phyloP scores from a whole-genome alignment of 2,888 invertebrate species.

The Scelioninae gen. 2 region DNA sequence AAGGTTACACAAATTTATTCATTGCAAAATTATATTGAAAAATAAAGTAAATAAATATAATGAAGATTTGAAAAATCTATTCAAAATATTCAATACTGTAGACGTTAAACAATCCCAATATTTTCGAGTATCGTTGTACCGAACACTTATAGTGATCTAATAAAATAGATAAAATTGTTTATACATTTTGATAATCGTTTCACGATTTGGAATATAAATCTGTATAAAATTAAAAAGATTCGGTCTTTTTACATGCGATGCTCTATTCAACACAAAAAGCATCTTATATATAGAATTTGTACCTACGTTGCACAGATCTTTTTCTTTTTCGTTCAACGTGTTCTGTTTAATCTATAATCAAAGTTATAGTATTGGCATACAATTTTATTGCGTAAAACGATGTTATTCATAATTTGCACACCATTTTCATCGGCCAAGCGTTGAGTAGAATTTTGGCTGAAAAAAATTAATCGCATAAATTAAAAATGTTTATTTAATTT shows the following conservation, averaged over 20 bases:
- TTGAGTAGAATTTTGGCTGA: constrained; percentile 74
- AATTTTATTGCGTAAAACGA: constrained; percentile 51
- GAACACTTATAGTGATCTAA: constrained; percentile 45
- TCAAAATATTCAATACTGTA: constrained; percentile 2
- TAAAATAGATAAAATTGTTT: constrained; percentile 45
- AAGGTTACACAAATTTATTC: constrained; percentile 14
- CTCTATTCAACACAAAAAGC: constrained; percentile 40
- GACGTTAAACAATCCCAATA: constrained; percentile 18
- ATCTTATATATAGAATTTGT: constrained; percentile 59
- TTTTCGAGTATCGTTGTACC: constrained; percentile 43
- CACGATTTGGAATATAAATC: constrained; percentile 44
- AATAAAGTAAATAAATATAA: constrained; percentile 8
- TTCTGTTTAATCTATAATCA: constrained; percentile 43
- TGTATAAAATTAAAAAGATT: constrained; percentile 54
- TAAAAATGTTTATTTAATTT: no score
- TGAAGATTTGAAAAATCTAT: constrained; percentile 2
- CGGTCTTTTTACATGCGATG: constrained; percentile 53
- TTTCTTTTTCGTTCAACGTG: constrained; percentile 17
- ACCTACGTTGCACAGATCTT: constrained; percentile 38
- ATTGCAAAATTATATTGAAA: constrained; percentile 4
- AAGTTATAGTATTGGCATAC: constrained; percentile 56
- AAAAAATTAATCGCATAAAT: no score
- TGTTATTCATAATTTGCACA: constrained; percentile 41
- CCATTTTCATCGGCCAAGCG: constrained; percentile 69
- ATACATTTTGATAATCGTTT: constrained; percentile 46